Evolutionary conservation across 2,113 vertebrate genomes (phyloP).

Genomic region (Pseudopodoces humilis): DNA sequence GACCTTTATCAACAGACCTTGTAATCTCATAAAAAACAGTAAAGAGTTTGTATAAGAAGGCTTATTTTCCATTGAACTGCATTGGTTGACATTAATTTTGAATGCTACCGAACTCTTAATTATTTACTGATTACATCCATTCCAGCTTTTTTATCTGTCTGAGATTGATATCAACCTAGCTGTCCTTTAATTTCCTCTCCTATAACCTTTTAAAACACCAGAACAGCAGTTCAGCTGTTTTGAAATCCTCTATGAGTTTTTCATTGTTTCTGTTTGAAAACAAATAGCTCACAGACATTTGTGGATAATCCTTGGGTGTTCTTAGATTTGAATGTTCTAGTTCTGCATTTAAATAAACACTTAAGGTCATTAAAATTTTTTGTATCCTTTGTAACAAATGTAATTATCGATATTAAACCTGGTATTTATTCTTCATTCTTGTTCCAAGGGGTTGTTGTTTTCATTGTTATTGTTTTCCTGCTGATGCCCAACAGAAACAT

Average conservation of each 20-base stretch:
- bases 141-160: not conserved
- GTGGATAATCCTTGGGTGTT: not conserved
- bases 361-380: not conserved
- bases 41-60: not conserved
- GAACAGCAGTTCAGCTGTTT: not conserved
- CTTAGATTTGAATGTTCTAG: not conserved
- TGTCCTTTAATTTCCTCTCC: not conserved
- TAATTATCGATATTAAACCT: not conserved
- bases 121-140: not conserved
- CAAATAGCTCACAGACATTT: not conserved
- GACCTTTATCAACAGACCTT: not conserved
- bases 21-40: not conserved
- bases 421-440: not conserved
- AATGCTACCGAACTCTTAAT: not conserved
- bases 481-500: not conserved
- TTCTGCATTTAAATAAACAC: not conserved
- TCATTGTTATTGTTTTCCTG: not conserved
- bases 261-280: not conserved
- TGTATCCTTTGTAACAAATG: not conserved
- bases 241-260: not conserved
- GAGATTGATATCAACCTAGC: not conserved
- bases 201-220: not conserved
- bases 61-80: not conserved
- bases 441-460: accelerated
- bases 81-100: not conserved